These are phyloP conservation scores for human (Homo sapiens) DNA, from an alignment of 2,113 vertebrate genomes.

Conservation along the genomic window GRCh38 chr6:109979501-109980000, in stretches of 20 bases:
- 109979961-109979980: conserved; percentile 96
- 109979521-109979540: conserved; percentile 96
- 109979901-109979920: conserved; percentile 95
- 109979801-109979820: conserved; percentile 92
- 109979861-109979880: conserved; percentile 96
- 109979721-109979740: conserved; percentile 97
- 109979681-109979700: conserved; percentile 94
- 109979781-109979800: conserved; percentile 92
- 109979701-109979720: conserved; percentile 93
- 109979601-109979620: conserved; percentile 96
- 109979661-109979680: conserved; percentile 94
- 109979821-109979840: conserved; percentile 96
- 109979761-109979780: conserved; percentile 95
- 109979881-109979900: conserved; percentile 99
- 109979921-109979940: conserved; percentile 96
- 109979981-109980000: conserved; percentile 98
- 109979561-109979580: conserved; percentile 97
- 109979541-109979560: conserved; percentile 96
- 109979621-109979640: conserved; percentile 97
- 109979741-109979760: conserved; percentile 89
- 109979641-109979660: conserved; percentile 95
- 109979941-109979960: conserved; percentile 96
- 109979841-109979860: conserved; percentile 97
- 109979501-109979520: conserved; percentile 95
- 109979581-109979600: conserved; percentile 98